A percentile compares a stretch with the other conserved stretches of the same genome.
Evolutionary conservation across 2,113 vertebrate genomes (phyloP).

Genomic region (Actinemys pallida): DNA sequence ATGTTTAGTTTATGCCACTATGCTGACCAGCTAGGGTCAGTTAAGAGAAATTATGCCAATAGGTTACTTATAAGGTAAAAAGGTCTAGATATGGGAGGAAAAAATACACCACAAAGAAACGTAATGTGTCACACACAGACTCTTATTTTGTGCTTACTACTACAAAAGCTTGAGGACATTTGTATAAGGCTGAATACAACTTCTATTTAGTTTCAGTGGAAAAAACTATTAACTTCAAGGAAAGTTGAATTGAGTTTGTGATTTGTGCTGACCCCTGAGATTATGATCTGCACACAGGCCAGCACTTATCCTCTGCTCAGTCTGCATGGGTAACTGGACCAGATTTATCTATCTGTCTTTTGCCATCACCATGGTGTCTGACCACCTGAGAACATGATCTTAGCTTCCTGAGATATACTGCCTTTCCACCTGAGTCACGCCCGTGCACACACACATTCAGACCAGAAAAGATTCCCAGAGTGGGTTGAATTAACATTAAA

Average conservation of each 20-base stretch:
- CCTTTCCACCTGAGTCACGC: background rate
- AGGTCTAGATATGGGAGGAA: background rate
- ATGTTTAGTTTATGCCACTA: background rate
- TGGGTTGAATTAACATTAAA: accelerated
- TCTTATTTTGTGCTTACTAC: background rate
- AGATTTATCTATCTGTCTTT: background rate
- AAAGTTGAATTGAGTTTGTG: conserved; percentile 29
- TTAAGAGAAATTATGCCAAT: background rate
- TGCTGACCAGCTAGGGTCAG: background rate
- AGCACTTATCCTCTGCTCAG: background rate
- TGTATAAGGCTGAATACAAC: background rate
- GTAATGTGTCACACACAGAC: background rate
- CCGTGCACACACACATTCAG: background rate
- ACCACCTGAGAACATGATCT: background rate
- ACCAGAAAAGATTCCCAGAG: background rate
- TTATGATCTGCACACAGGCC: background rate
- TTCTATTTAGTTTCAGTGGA: background rate
- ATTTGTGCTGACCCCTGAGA: background rate
- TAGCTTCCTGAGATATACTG: background rate
- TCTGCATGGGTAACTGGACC: background rate
- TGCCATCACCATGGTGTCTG: background rate
- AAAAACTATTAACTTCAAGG: background rate
- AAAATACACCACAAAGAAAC: accelerated
- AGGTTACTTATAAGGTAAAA: background rate
- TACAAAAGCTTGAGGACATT: background rate